Evolutionary conservation across 2,797 vertebrate species (phyloP).

Genomic region (Chrysocyon brachyurus): DNA sequence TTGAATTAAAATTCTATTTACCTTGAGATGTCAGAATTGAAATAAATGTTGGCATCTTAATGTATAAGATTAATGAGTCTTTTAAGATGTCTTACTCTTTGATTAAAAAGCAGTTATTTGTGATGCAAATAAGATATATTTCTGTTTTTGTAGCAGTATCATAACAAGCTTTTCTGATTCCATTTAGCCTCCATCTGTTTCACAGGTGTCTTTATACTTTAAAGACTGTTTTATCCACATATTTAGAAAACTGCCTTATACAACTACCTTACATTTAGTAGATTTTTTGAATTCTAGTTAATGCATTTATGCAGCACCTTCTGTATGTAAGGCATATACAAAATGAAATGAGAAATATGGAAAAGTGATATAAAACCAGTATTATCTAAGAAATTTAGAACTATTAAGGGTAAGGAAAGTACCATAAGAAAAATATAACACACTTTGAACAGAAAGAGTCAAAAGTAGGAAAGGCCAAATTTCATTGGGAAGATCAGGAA

Average conservation of each 20-base stretch:
- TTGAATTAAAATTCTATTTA: constrained; percentile 48
- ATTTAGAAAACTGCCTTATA: constrained; percentile 50
- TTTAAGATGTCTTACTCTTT: constrained; percentile 24
- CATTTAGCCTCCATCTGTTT: constrained; percentile 55
- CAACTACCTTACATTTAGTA: not conserved
- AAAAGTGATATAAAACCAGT: not conserved
- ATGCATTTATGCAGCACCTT: constrained; percentile 15
- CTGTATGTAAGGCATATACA: not conserved
- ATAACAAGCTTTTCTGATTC: constrained; percentile 54
- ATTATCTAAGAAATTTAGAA: constrained; percentile 51
- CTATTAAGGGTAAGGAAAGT: not conserved
- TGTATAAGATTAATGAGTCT: constrained; percentile 6
- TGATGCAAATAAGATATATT: constrained; percentile 36
- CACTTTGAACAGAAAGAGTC: constrained; percentile 26
- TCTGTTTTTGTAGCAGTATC: not conserved
- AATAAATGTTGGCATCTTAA: constrained; percentile 36
- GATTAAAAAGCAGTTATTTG: constrained; percentile 58
- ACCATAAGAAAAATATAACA: not conserved
- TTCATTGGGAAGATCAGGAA: constrained; percentile 25
- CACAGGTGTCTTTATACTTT: constrained; percentile 53
- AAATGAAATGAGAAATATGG: not conserved
- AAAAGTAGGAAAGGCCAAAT: not conserved
- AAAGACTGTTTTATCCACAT: constrained; percentile 14
- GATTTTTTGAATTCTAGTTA: constrained; percentile 38
- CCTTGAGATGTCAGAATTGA: constrained; percentile 31